Evolutionary conservation across 2,888 invertebrate genomes (phyloP), one percentile per base, ranked within the genome.

Genomic region (Pristionchus mayeri): DNA sequence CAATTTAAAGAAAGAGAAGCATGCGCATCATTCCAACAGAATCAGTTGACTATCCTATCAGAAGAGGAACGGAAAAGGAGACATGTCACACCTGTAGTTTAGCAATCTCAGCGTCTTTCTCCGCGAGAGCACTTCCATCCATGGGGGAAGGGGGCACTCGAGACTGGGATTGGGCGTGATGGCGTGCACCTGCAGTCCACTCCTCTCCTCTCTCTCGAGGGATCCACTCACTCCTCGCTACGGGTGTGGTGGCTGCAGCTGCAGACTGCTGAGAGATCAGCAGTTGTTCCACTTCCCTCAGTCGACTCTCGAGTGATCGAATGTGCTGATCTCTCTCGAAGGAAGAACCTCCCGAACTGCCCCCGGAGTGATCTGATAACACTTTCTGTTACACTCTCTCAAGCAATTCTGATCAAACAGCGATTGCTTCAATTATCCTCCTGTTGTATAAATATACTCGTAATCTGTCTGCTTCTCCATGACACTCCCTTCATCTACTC

Each of bases 101-200:
- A 6, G n/a, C 50, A 67, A 83, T 83, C 82, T 83, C 82, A 1
- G 27, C 63, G 11, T 83, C 67, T 37, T 83, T 83, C 48, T 63
- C 82, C 2, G 48, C 67, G 30, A 83, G 79, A 13, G 52, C 54
- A 3, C 7, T 21, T 34, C 24, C 79, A 24, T 79, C 54, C 52
- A 79, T 54, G 0, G 52, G 79, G 34, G 54, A 21, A 27, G 30
- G 50, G 0, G 71, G 71, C 13, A 27, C 60, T 4, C 60, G 60
- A 27, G 57, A 60, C 30, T 24, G 24, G 34, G 67, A 67, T 67
- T 67, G 75, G 13, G 79, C 52, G 37, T 79, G 79, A 21, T 79
- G 54, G 34, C 79, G 79, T 18, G 79, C 79, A 24, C 79, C 79
- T 79, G n/a, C 1, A 57, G 16, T 57, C n/a, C 16, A n/a, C 21